Conservation (phyloP, 2,797 vertebrate genomes). For the Brachymystax lenok region DNA sequence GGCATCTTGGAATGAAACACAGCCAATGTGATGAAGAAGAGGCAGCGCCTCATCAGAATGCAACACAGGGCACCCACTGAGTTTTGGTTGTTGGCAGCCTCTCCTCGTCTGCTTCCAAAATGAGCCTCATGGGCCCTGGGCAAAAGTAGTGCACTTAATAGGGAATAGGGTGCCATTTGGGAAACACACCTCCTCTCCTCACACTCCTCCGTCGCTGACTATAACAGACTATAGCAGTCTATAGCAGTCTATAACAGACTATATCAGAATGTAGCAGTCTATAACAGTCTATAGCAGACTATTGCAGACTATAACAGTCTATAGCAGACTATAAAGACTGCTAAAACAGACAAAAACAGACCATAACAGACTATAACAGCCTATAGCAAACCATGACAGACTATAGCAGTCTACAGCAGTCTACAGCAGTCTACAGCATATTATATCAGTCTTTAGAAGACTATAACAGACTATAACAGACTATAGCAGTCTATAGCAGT, state of each 20-base stretch:
- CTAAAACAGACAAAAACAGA: no score
- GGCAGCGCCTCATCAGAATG: slow-evolving; percentile 60
- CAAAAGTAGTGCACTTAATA: neutral
- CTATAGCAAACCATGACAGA: no score
- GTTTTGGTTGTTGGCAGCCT: slow-evolving; percentile 41
- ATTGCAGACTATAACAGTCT: no score
- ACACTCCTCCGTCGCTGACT: slow-evolving; percentile 35
- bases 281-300: no score
- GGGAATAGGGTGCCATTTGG: neutral
- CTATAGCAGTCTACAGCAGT: no score
- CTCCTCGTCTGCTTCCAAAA: neutral
- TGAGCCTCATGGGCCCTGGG: neutral
- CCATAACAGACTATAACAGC: no score
- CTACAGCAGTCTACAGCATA: no score
- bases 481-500: no score
- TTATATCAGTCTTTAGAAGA: no score
- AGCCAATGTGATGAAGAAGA: neutral
- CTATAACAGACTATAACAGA: no score
- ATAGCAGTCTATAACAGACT: neutral
- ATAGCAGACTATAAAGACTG: rapidly evolving
- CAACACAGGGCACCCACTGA: slow-evolving; percentile 44
- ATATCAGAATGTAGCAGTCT: no score
- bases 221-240: no score
- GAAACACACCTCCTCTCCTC: slow-evolving; percentile 27
- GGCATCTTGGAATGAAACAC: neutral